Evolutionary conservation across 2,797 vertebrate species (phyloP).

Genomic region (Ciconia nigra): DNA sequence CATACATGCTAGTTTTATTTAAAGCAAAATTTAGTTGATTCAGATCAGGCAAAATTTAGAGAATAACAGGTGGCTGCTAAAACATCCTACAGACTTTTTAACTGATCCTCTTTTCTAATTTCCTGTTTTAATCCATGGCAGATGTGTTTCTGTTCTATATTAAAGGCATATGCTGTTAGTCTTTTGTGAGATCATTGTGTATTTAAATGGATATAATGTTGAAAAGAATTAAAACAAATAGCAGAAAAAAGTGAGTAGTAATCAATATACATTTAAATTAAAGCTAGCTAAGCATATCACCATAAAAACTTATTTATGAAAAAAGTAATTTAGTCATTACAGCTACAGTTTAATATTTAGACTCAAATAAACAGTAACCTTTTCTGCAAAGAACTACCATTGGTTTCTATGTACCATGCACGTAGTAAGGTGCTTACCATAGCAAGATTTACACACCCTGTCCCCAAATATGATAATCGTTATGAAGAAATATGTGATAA

Average conservation of each 20-base stretch:
- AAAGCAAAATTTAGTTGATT: neutral
- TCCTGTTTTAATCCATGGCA: neutral
- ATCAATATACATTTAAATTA: neutral
- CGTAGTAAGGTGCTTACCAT: neutral
- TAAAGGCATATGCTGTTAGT: neutral
- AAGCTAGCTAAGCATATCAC: neutral
- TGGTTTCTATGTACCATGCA: neutral
- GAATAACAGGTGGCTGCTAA: neutral
- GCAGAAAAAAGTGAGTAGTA: neutral
- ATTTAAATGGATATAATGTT: neutral
- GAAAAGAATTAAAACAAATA: neutral
- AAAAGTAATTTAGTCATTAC: neutral
- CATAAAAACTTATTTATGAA: neutral
- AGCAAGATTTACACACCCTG: neutral
- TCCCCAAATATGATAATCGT: neutral
- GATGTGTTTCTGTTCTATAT: neutral
- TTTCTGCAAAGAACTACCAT: neutral
- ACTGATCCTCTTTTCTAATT: neutral
- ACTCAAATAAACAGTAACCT: neutral
- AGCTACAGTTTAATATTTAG: neutral
- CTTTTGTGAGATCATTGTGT: neutral
- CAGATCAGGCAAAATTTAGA: neutral
- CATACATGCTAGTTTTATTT: constrained; percentile 8
- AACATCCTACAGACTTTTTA: neutral
- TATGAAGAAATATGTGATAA: neutral